Percentiles rank a stretch among this genome's conserved stretches.
phyloP scores from a whole-genome alignment of 1,140 invertebrate genomes.

The Ridgeia piscesae region DNA sequence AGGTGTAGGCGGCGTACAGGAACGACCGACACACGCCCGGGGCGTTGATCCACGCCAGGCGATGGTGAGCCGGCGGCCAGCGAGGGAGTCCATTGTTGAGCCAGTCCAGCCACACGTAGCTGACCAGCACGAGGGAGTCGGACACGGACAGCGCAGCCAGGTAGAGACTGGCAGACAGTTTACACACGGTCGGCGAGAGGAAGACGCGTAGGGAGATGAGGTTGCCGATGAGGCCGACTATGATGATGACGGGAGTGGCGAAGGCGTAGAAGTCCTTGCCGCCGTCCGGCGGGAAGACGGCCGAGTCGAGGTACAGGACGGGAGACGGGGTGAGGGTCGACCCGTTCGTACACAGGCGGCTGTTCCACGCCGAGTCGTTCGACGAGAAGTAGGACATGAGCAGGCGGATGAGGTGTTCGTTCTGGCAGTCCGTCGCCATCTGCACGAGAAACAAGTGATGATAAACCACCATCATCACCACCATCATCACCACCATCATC shows the following conservation, averaged over 20 bases:
- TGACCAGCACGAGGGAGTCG: slow-evolving; percentile 40
- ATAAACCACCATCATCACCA: neutral
- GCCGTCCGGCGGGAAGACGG: neutral
- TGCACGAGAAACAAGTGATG: neutral
- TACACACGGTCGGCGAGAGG: slow-evolving; percentile 41
- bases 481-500: too few relatives aligned
- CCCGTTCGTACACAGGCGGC: neutral
- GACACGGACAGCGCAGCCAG: slow-evolving; percentile 45
- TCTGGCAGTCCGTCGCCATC: neutral
- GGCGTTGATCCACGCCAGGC: slow-evolving; percentile 9
- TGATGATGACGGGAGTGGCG: slow-evolving; percentile 32
- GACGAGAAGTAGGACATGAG: slow-evolving; percentile 11
- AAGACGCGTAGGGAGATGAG: slow-evolving; percentile 44
- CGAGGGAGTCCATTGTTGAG: slow-evolving; percentile 34
- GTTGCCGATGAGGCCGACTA: slow-evolving; percentile 46
- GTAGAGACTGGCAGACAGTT: slow-evolving; percentile 45
- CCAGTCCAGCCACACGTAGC: slow-evolving; percentile 48
- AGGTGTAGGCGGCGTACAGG: slow-evolving; percentile 43
- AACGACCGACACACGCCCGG: slow-evolving; percentile 44
- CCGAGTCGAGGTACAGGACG: neutral
- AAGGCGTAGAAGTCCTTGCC: slow-evolving; percentile 27
- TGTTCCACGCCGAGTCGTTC: neutral
- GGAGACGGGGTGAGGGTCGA: neutral
- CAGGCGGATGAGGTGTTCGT: neutral
- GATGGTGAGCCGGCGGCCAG: slow-evolving; percentile 20